A percentile compares a stretch with the other conserved stretches of the same genome.
These are phyloP conservation scores for Tetragnatha montana DNA, from an alignment of 2,888 invertebrate species.

Conservation along the genomic window DNA sequence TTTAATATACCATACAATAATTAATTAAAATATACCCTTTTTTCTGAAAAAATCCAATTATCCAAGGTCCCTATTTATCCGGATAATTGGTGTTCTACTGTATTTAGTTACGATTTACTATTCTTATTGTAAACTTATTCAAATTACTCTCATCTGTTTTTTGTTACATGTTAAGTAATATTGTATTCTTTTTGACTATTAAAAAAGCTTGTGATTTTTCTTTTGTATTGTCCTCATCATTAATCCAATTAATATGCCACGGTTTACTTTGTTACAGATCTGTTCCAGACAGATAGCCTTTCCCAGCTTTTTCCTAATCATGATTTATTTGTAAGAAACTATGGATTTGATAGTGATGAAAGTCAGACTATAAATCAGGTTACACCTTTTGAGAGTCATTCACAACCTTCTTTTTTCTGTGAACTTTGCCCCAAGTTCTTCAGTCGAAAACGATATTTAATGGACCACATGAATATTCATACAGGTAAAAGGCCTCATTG, in stretches of 20 bases:
- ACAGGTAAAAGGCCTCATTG: constrained; percentile 34
- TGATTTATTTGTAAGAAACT: background rate
- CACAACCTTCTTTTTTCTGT: constrained; percentile 18
- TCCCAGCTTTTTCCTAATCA: constrained; percentile 27
- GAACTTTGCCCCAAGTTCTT: constrained; percentile 35
- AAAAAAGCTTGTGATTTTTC: background rate
- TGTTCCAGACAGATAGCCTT: constrained; percentile 37
- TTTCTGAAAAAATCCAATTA: no score
- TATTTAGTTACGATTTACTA: no score
- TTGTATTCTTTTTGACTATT: no score
- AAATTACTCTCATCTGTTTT: no score
- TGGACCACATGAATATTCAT: constrained; percentile 46
- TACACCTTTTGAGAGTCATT: background rate
- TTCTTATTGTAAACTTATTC: background rate
- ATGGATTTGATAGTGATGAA: constrained; percentile 32
- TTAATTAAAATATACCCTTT: no score
- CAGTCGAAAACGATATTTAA: constrained; percentile 23
- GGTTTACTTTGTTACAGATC: constrained; percentile 21
- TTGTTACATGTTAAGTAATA: no score
- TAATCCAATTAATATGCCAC: background rate
- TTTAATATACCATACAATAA: no score
- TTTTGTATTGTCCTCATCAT: constrained; percentile 2
- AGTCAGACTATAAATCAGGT: constrained; percentile 26
- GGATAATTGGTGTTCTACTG: no score
- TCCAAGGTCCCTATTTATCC: no score